phyloP scores from a whole-genome alignment of 2,113 vertebrate species.

The Saguinus midas region DNA sequence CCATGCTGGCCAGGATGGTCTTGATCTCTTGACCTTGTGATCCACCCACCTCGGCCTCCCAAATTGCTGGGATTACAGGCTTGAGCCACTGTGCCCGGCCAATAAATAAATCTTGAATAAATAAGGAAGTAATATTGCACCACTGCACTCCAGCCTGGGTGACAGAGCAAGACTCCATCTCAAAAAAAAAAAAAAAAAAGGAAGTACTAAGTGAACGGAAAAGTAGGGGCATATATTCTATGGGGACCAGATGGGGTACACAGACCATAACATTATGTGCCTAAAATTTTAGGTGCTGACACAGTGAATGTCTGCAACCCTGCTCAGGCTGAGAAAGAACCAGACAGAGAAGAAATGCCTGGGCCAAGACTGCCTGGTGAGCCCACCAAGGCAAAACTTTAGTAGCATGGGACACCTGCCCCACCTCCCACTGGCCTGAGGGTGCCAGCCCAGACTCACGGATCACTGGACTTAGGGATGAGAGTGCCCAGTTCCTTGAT shows the following conservation, averaged over 20 bases:
- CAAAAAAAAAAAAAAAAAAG: background rate
- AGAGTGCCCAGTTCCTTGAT: conserved; percentile 93
- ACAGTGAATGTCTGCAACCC: background rate
- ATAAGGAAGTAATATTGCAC: background rate
- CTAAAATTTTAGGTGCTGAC: background rate
- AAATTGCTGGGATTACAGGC: too few relatives aligned
- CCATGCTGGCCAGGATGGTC: too few relatives aligned
- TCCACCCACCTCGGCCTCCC: too few relatives aligned
- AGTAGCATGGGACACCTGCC: background rate
- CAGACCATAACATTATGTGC: background rate
- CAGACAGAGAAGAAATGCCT: background rate
- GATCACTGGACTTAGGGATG: conserved; percentile 90
- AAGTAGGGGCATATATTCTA: background rate
- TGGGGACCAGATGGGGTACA: background rate
- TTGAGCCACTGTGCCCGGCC: too few relatives aligned
- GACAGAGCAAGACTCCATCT: background rate
- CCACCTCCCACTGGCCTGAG: background rate
- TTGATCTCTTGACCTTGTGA: too few relatives aligned
- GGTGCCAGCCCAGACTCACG: conserved; percentile 84
- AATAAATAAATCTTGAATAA: background rate
- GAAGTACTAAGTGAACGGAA: background rate
- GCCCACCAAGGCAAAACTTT: background rate
- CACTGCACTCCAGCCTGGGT: too few relatives aligned
- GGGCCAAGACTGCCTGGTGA: background rate
- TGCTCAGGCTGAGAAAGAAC: background rate